Percentiles rank a stretch among this genome's conserved stretches.
phyloP scores from a whole-genome alignment of 2,888 invertebrate genomes.

The Schizotus pectinicornis region DNA sequence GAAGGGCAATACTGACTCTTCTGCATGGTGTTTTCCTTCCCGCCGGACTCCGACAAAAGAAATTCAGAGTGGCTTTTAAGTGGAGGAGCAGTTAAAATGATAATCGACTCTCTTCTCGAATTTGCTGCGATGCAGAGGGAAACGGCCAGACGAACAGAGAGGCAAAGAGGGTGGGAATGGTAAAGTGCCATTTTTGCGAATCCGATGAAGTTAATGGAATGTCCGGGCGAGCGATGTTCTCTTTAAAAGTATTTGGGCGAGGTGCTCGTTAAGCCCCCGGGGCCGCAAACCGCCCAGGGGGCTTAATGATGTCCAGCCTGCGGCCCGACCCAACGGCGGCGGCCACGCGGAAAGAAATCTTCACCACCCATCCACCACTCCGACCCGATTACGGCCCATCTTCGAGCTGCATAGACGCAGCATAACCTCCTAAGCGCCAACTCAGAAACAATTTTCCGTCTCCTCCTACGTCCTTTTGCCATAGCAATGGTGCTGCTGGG shows the following conservation, averaged over 20 bases:
- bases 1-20: slow-evolving; percentile 22
- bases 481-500: too few relatives aligned
- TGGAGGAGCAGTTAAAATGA: slow-evolving; percentile 56
- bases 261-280: neutral
- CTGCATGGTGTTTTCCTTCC: slow-evolving; percentile 30
- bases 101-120: slow-evolving; percentile 51
- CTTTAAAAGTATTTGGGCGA: slow-evolving; percentile 34
- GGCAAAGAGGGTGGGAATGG: slow-evolving; percentile 41
- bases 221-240: slow-evolving; percentile 37
- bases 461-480: too few relatives aligned
- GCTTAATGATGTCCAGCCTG: too few relatives aligned
- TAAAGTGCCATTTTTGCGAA: slow-evolving; percentile 49
- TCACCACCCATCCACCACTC: too few relatives aligned
- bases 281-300: too few relatives aligned
- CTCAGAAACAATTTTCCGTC: too few relatives aligned
- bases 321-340: too few relatives aligned
- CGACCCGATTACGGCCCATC: too few relatives aligned
- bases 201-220: slow-evolving; percentile 49
- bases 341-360: too few relatives aligned
- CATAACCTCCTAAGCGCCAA: too few relatives aligned
- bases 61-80: slow-evolving; percentile 53
- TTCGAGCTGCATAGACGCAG: too few relatives aligned
- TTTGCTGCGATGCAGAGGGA: slow-evolving; percentile 40
- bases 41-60: slow-evolving; percentile 52
- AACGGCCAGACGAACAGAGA: slow-evolving; percentile 35